Evolutionary conservation across 1,140 invertebrate species (phyloP).

Genomic region (Ctenoplectra terminalis): DNA sequence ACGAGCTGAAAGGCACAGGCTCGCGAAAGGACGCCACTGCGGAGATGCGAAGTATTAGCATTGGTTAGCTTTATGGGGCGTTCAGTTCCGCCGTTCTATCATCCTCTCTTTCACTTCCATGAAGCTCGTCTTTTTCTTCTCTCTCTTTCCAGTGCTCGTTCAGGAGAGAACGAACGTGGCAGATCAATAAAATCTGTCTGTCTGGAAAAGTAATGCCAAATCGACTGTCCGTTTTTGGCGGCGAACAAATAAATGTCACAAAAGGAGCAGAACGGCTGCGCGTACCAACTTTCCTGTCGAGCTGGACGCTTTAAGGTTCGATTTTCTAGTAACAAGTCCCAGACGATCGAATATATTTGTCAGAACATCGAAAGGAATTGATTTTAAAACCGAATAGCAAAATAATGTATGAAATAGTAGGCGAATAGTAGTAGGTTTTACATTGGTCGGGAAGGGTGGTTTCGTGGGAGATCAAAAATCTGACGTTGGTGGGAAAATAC

Average conservation of each 20-base stretch:
- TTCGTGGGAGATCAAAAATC: not conserved
- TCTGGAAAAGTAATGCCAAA: constrained; percentile 80
- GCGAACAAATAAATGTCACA: constrained; percentile 54
- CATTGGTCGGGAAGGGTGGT: not conserved
- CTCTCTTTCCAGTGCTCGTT: constrained; percentile 17
- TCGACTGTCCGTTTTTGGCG: constrained; percentile 70
- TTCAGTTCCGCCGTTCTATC: constrained; percentile 81
- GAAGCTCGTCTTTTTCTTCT: constrained; percentile 15
- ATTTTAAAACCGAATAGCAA: not conserved
- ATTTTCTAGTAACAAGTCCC: not conserved
- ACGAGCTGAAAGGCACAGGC: not conserved
- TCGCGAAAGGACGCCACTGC: constrained; percentile 76
- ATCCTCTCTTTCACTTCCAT: constrained; percentile 45
- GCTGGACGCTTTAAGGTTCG: constrained; percentile 44
- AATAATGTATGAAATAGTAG: not conserved
- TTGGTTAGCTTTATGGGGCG: constrained; percentile 84
- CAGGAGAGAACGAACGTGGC: constrained; percentile 32
- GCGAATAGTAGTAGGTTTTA: not conserved
- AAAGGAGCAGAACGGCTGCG: constrained; percentile 49
- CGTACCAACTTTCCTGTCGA: not conserved
- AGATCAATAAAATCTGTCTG: constrained; percentile 82
- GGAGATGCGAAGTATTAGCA: constrained; percentile 82
- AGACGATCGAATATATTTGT: not conserved
- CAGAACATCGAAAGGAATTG: not conserved
- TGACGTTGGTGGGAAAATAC: constrained; percentile 3